Conservation (phyloP, 2,113 vertebrate genomes). For the Polyodon spathula region DNA sequence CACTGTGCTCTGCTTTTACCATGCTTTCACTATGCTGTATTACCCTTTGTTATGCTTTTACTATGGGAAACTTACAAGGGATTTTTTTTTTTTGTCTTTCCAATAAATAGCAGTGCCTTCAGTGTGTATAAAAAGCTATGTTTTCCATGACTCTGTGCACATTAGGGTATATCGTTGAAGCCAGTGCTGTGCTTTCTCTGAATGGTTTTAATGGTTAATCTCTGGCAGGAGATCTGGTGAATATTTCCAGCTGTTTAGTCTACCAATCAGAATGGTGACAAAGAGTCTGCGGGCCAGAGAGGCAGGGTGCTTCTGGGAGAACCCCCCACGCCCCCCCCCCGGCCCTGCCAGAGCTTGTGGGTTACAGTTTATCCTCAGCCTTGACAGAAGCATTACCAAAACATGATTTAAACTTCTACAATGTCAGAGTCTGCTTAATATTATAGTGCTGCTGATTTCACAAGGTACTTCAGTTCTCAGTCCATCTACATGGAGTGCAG, state of each 20-base stretch:
- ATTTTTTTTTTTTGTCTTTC: too few species aligned
- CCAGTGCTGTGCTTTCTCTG: slow-evolving; percentile 30
- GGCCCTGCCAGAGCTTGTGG: slow-evolving; percentile 17
- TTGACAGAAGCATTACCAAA: slow-evolving; percentile 34
- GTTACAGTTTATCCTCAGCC: slow-evolving; percentile 31
- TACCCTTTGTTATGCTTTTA: too few species aligned
- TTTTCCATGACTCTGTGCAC: too few species aligned
- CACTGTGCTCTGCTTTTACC: too few species aligned
- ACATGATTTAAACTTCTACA: slow-evolving; percentile 28
- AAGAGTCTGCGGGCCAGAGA: slow-evolving; percentile 59
- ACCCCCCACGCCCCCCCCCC: too few species aligned
- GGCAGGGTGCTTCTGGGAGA: slow-evolving; percentile 12
- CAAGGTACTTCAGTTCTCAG: slow-evolving; percentile 28
- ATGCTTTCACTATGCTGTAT: too few species aligned
- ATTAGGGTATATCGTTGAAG: background rate
- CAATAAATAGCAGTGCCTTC: too few species aligned
- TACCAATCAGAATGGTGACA: slow-evolving; percentile 85
- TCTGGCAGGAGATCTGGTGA: slow-evolving; percentile 49
- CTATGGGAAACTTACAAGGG: too few species aligned
- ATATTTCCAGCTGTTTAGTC: slow-evolving; percentile 81
- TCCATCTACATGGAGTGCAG: background rate
- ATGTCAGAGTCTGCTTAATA: slow-evolving; percentile 46
- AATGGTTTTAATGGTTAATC: slow-evolving; percentile 33
- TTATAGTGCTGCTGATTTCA: slow-evolving; percentile 21
- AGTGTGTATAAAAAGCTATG: too few species aligned